phyloP scores from a whole-genome alignment of 2,113 vertebrate species.

The Cochlearius cochlearius region DNA sequence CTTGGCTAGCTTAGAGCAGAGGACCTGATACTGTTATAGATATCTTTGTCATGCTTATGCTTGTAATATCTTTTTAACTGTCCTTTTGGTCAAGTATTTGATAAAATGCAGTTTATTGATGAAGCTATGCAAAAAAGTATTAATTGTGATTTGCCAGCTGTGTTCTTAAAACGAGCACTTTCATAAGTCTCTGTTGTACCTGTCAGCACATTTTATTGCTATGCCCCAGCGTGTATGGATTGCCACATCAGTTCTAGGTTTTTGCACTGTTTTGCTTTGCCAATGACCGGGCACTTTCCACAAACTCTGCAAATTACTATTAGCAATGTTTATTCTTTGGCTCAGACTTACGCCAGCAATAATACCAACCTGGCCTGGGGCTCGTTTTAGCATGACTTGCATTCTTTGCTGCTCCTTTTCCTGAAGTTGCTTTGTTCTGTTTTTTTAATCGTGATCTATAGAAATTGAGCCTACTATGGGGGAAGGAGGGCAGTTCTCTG shows the following conservation, averaged over 20 bases:
- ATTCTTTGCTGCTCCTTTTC: not conserved
- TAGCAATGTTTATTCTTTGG: not conserved
- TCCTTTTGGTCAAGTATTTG: not conserved
- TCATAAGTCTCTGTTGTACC: not conserved
- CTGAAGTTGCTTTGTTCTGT: not conserved
- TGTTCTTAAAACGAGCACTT: not conserved
- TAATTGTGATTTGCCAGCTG: not conserved
- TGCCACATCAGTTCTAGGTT: not conserved
- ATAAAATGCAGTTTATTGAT: not conserved
- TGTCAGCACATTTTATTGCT: not conserved
- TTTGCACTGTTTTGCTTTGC: not conserved
- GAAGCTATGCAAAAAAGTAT: not conserved
- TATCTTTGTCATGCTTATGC: not conserved
- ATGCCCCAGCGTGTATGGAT: not conserved
- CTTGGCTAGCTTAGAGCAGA: not conserved
- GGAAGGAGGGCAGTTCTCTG: not conserved
- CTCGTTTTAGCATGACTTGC: not conserved
- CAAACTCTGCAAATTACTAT: not conserved
- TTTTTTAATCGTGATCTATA: not conserved
- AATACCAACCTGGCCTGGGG: not conserved
- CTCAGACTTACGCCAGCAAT: not conserved
- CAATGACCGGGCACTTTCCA: not conserved
- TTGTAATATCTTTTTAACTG: not conserved
- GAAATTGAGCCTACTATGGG: not conserved
- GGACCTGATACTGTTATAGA: not conserved